A percentile compares a stretch with the other conserved stretches of the same genome.
Evolutionary conservation across 1,140 invertebrate genomes (phyloP).

Genomic region (Caenorhabditis brenneri): DNA sequence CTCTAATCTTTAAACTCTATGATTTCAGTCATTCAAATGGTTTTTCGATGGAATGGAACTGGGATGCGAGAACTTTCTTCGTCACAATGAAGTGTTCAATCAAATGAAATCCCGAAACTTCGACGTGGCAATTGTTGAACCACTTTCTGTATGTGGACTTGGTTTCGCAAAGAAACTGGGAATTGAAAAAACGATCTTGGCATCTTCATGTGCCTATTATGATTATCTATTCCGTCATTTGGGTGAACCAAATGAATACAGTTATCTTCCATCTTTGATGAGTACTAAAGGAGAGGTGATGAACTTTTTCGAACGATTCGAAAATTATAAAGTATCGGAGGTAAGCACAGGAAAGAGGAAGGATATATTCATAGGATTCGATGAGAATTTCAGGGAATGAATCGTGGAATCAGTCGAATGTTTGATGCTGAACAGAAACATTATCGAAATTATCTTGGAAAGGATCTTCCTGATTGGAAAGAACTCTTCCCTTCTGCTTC

Average conservation of each 20-base stretch:
- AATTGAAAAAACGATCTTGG: conserved; percentile 14
- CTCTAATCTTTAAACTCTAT: neutral
- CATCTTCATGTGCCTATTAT: neutral
- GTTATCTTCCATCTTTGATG: conserved; percentile 33
- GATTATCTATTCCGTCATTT: conserved; percentile 4
- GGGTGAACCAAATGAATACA: conserved; percentile 33
- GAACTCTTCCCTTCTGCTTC: neutral
- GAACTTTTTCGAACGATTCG: neutral
- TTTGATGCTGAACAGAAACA: neutral
- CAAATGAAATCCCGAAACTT: conserved; percentile 23
- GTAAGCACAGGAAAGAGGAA: neutral
- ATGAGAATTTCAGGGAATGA: neutral
- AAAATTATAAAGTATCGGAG: conserved; percentile 4
- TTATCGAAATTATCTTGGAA: neutral
- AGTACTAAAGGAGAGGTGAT: neutral
- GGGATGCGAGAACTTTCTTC: conserved; percentile 3
- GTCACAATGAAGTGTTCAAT: neutral
- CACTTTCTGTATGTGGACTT: conserved; percentile 30
- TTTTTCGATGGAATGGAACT: conserved; percentile 14
- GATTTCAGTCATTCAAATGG: neutral
- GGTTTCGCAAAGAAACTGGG: conserved; percentile 25
- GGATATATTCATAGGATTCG: neutral
- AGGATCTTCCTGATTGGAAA: neutral
- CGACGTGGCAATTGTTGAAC: conserved; percentile 42
- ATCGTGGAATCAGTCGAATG: neutral